A percentile compares a stretch with the other conserved stretches of the same genome.
Conservation (phyloP, 2,113 vertebrate genomes). For the Brachyhypopomus gauderio region DNA sequence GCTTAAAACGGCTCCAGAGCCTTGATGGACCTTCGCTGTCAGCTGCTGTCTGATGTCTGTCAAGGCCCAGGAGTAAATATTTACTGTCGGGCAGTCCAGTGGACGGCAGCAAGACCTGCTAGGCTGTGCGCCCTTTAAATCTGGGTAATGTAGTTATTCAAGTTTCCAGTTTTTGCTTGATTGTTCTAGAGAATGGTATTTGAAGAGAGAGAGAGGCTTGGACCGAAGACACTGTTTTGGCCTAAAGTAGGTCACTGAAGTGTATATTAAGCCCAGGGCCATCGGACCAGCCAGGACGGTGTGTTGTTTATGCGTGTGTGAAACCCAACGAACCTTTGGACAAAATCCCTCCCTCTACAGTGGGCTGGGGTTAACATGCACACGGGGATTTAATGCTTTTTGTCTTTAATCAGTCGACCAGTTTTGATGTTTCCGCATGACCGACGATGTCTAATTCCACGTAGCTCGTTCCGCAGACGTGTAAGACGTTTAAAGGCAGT, state of each 20-base stretch:
- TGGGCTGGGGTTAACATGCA: not conserved
- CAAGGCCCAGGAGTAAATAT: conserved; percentile 58
- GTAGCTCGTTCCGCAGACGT: not conserved
- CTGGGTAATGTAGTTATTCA: not conserved
- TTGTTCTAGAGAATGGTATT: conserved; percentile 24
- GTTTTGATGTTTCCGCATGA: not conserved
- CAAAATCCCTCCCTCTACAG: conserved; percentile 24
- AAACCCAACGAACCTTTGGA: conserved; percentile 56
- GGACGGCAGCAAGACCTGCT: conserved; percentile 33
- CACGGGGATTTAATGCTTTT: not conserved
- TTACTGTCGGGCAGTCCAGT: conserved; percentile 30
- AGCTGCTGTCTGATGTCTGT: conserved; percentile 43
- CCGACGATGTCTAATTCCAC: not conserved
- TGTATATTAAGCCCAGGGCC: conserved; percentile 67
- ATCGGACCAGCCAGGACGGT: conserved; percentile 61
- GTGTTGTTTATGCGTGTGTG: conserved; percentile 62
- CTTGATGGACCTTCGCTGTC: conserved; percentile 4
- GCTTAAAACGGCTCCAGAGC: not conserved
- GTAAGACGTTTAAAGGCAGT: not conserved
- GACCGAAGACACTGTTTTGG: conserved; percentile 57
- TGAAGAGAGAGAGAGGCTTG: conserved; percentile 49
- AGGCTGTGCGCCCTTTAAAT: not conserved
- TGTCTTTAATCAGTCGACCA: not conserved
- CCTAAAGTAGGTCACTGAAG: conserved; percentile 76
- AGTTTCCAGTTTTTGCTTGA: conserved; percentile 16